Conservation (phyloP, 2,113 vertebrate genomes). For the Megaleporinus macrocephalus region DNA sequence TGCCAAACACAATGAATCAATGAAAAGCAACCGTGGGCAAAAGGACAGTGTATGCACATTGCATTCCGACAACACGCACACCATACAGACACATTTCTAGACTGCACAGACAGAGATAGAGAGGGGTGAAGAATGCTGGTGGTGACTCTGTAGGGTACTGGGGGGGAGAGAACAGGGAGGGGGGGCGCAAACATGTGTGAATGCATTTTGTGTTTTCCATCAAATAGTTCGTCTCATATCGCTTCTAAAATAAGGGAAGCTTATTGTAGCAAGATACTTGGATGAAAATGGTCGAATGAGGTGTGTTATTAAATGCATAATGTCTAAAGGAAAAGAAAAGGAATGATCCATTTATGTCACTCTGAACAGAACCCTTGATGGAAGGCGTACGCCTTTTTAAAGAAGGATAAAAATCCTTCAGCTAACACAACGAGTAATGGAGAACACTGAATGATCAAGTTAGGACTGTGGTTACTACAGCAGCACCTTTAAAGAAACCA, state of each 20-base stretch:
- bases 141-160: background rate
- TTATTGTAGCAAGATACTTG: background rate
- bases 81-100: slow-evolving; percentile 7
- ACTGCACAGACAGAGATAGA: slow-evolving; percentile 25
- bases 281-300: slow-evolving; percentile 1
- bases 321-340: background rate
- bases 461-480: slow-evolving; percentile 34
- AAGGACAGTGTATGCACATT: slow-evolving; percentile 17
- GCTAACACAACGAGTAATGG: slow-evolving; percentile 4
- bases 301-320: background rate
- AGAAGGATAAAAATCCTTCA: background rate
- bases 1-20: slow-evolving; percentile 42
- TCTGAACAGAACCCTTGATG: background rate
- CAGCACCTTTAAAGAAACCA: slow-evolving; percentile 37
- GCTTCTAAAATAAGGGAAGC: background rate
- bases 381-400: background rate
- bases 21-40: slow-evolving; percentile 27
- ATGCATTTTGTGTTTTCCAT: background rate
- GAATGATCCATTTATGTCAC: background rate
- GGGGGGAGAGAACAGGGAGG: slow-evolving; percentile 4
- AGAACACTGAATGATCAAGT: slow-evolving; percentile 11
- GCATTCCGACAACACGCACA: slow-evolving; percentile 18
- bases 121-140: background rate
- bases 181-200: slow-evolving; percentile 8
- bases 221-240: background rate